Percentiles rank a stretch among this genome's conserved stretches.
phyloP scores from a whole-genome alignment of 2,113 vertebrate species.

The Salvator merianae region DNA sequence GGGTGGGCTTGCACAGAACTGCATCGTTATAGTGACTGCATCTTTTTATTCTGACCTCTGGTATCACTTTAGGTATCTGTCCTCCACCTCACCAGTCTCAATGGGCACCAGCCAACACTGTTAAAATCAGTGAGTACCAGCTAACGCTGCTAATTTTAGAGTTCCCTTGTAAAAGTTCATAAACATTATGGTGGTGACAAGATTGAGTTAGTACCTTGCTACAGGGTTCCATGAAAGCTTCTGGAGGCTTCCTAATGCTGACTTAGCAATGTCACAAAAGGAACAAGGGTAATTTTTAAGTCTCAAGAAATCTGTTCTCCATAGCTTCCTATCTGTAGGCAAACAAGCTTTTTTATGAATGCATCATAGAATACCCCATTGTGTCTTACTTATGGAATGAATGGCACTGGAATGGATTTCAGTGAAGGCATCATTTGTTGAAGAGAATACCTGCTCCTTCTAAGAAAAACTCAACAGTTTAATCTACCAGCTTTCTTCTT shows the following conservation, averaged over 20 bases:
- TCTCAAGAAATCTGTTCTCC: background rate
- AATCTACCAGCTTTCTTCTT: background rate
- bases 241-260: background rate
- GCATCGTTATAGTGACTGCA: no score
- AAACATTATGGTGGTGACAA: conserved; percentile 7
- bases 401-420: background rate
- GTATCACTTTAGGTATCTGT: no score
- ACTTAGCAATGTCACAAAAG: background rate
- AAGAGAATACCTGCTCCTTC: background rate
- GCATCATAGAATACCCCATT: no score
- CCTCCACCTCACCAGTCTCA: no score
- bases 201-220: background rate
- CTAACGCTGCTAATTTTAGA: no score
- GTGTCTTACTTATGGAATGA: background rate
- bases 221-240: background rate
- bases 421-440: background rate
- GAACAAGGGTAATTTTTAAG: background rate
- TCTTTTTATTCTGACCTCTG: no score
- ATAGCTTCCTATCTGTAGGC: background rate
- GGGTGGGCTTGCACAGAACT: no score
- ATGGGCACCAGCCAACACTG: no score
- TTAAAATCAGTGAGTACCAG: no score
- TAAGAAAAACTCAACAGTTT: background rate
- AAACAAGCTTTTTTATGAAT: background rate
- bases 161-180: no score